Conservation (phyloP, 2,113 vertebrate species). For the Platysteira castanea region DNA sequence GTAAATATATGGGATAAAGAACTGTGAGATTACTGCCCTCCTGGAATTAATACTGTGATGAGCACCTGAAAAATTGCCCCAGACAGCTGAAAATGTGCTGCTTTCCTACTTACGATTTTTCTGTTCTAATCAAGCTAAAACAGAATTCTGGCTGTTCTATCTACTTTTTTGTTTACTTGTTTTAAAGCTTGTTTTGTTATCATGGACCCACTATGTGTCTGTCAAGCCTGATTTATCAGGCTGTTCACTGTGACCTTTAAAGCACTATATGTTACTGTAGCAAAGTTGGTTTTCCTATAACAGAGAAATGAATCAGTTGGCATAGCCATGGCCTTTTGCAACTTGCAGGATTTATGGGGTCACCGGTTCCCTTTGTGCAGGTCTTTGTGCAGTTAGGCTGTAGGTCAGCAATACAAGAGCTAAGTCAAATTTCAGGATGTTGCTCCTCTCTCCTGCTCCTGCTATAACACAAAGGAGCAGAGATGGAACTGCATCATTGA, state of each 20-base stretch:
- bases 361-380: not conserved
- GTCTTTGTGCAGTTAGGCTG: not conserved
- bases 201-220: constrained; percentile 18
- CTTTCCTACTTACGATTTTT: not conserved
- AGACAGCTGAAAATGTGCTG: not conserved
- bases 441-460: not conserved
- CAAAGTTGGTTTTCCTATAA: constrained; percentile 47
- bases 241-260: constrained; percentile 68
- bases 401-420: constrained; percentile 6
- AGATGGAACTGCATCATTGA: not conserved
- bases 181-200: constrained; percentile 66
- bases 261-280: constrained; percentile 55
- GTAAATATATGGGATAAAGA: not conserved
- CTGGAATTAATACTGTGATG: not conserved
- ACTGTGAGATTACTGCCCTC: not conserved
- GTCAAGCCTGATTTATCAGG: constrained; percentile 70
- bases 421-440: not conserved
- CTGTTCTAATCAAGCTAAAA: not conserved
- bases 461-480: not conserved
- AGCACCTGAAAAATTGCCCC: not conserved
- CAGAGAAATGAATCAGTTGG: constrained; percentile 57
- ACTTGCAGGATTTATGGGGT: constrained; percentile 22
- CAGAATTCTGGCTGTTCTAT: not conserved
- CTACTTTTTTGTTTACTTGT: constrained; percentile 39
- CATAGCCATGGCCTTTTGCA: constrained; percentile 54